Base-by-base conservation (phyloP, 2,888 invertebrate species). In the Temnothorax rugatulus region DNA sequence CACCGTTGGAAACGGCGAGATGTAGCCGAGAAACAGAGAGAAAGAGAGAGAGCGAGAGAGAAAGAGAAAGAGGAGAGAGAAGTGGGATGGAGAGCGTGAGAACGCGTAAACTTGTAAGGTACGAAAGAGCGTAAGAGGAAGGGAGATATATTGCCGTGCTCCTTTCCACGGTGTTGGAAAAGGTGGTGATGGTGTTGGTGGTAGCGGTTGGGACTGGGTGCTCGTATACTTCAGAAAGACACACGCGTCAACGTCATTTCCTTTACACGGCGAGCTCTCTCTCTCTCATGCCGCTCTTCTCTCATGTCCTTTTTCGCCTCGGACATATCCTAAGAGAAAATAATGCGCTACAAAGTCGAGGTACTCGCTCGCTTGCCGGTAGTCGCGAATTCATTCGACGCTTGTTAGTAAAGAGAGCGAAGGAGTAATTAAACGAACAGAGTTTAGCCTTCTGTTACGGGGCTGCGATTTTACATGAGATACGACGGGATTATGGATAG, bases 11-110 rank as follows among this genome's bases (percentile, higher is more conserved):
- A 79, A 47, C 54, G 69, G 25, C 79, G 66, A 57, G 54, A 57
- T 82, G 52, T 75, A 44, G 84, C 47, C 44, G 61, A 69, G 77
- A 79, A 61, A 61, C 61, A 71, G 77, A 87, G 47, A 88, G 87
- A 82, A 85, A 87, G 88, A 89, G 52, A 57, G 64, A 71, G 63
- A 59, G 38, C 73, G 68, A 86, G 29, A 88, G 87, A 82, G 86
- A 87, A n/a, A n/a, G 88, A 89, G 90, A 90, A 90, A 91, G 92
- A 93, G 91, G 63, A 82, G 52, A 71, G 63, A 84, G 82, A 87
- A 89, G 88, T 83, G 86, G 89, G 89, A 90, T 91, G 91, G 91
- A 91, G 92, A 93, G 92, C 93, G 93, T 93, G 94, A 93, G 93
- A 93, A 93, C 93, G 90, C 89, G 89, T 91, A 90, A 91, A 91